Base-by-base conservation (phyloP, 2,888 invertebrate species). In the Seira musarum region DNA sequence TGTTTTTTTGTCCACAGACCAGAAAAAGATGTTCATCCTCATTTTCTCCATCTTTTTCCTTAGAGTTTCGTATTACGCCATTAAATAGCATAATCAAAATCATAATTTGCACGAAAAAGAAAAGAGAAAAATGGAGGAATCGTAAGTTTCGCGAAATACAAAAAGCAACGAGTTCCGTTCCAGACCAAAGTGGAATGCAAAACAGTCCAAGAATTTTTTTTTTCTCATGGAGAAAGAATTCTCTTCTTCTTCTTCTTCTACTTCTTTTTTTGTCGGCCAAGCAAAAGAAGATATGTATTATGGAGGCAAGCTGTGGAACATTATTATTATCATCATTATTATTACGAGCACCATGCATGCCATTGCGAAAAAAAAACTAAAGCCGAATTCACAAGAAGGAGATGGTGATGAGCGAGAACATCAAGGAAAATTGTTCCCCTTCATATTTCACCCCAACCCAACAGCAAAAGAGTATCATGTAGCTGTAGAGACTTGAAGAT, bases 61-160 rank as follows among this genome's bases (percentile, higher is more conserved):
- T 21, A 24, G 40, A 10, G 57, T 70, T 25, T 70, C 22, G 60
- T 46, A 70, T 70, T 57, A 70, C 70, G 30, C 22, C 22, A 78
- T 71, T 78, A 78, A 78, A 66, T 78, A 49, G 66, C 67, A 72
- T 78, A 78, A 78, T 78, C 78, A 78, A 78, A 78, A 78, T 72
- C 65, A 78, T 78, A 78, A 78, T 78, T 72, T 78, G 60, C 72
- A 53, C 61, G 67, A 49, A 67, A 8, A 24, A 10, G 24, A 21
- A 21, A 22, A 64, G 64, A 64, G 64, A 64, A 21, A 22, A 40
- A 40, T 40, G 40, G 40, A 40, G n/a, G 13, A 40, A 40, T 13
- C 40, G 40, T 13, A 40, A 40, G 40, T 8, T 40, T 40, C 40
- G 13, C 5, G 40, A 40, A 40, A 40, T 13, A 40, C 13, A 64